Evolutionary conservation across 2,113 vertebrate species (phyloP).

Genomic region (Menura novaehollandiae): DNA sequence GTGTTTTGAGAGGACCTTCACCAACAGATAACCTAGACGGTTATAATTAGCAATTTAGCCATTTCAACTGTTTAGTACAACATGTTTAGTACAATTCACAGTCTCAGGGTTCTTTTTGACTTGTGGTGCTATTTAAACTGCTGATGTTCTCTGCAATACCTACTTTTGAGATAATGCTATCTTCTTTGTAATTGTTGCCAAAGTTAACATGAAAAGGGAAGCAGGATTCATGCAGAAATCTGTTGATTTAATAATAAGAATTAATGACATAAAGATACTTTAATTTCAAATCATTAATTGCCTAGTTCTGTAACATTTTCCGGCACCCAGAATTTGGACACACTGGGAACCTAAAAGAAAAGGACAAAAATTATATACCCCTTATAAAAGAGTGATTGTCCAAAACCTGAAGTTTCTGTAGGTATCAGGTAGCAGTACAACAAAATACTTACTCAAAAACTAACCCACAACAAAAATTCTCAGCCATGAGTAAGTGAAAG

Average conservation of each 20-base stretch:
- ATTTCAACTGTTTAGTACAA: neutral
- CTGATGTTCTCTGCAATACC: neutral
- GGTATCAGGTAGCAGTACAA: neutral
- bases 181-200: neutral
- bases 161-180: neutral
- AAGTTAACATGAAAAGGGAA: neutral
- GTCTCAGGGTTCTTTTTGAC: neutral
- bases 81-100: neutral
- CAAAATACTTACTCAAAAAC: neutral
- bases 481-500: neutral
- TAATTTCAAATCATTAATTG: neutral
- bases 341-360: neutral
- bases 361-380: neutral
- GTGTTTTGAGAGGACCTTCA: conserved; percentile 3
- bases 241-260: neutral
- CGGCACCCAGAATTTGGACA: neutral
- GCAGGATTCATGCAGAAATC: neutral
- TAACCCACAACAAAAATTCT: neutral
- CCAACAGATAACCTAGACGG: neutral
- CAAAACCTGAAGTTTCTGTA: neutral
- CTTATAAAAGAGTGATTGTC: neutral
- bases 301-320: neutral
- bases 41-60: neutral
- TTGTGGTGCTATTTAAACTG: neutral
- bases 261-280: neutral